These are phyloP conservation scores for Macrocentrus cingulum DNA, from an alignment of 1,140 invertebrate species.

Conservation along the genomic window DNA sequence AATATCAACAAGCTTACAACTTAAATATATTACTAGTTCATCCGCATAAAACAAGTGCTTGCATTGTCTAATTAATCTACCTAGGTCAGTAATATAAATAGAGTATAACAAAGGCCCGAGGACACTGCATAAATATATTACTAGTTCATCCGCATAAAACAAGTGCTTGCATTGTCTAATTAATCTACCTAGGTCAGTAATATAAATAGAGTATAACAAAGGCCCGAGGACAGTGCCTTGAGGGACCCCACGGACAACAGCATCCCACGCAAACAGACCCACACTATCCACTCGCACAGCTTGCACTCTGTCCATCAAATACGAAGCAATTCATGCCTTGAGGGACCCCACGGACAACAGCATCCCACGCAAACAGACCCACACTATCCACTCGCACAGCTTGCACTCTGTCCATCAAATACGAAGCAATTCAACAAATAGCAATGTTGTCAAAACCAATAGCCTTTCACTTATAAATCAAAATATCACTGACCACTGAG, in stretches of 20 bases:
- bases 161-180: neutral
- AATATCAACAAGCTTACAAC: neutral
- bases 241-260: neutral
- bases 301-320: neutral
- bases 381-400: neutral
- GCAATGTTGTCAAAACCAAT: neutral
- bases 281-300: neutral
- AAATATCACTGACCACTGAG: constrained; percentile 13
- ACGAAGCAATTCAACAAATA: neutral
- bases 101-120: too few relatives aligned
- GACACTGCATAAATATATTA: too few relatives aligned
- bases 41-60: too few relatives aligned
- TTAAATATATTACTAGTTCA: too few relatives aligned
- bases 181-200: neutral
- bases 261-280: neutral
- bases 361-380: neutral
- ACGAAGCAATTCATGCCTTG: constrained; percentile 9
- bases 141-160: too few relatives aligned
- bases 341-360: neutral
- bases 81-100: too few relatives aligned
- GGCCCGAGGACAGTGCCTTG: constrained; percentile 14
- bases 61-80: constrained; percentile 5
- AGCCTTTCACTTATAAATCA: neutral
- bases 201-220: constrained; percentile 8
- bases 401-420: neutral